Conservation (phyloP, 2,113 vertebrate species). For the Dunckerocampus dactyliophorus region DNA sequence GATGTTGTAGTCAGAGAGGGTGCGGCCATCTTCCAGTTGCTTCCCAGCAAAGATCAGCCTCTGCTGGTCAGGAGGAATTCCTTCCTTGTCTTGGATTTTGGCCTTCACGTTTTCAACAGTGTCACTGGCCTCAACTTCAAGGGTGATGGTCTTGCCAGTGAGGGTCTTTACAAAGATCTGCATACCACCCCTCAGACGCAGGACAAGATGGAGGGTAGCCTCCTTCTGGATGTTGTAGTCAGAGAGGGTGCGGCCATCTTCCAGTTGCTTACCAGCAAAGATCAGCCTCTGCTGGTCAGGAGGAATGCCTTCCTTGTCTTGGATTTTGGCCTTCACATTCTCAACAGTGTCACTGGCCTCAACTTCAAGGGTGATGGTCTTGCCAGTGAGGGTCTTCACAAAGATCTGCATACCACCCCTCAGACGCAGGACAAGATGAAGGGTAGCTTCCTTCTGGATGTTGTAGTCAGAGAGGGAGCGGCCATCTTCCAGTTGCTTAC, state of each 20-base stretch:
- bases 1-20: background rate
- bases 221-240: background rate
- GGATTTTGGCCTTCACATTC: background rate
- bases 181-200: background rate
- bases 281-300: background rate
- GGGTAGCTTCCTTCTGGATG: background rate
- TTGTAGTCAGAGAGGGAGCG: background rate
- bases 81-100: constrained; percentile 7
- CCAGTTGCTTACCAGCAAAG: background rate
- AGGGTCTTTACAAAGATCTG: constrained; percentile 4
- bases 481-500: background rate
- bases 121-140: background rate
- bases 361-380: background rate
- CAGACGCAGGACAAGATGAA: constrained; percentile 1
- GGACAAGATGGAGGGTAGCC: background rate
- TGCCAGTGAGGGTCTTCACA: background rate
- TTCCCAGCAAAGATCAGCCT: background rate
- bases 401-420: background rate
- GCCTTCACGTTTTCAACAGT: background rate
- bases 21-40: background rate
- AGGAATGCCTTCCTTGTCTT: background rate
- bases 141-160: background rate
- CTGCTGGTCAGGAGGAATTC: constrained; percentile 1
- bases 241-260: background rate
- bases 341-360: background rate